Base-by-base conservation (phyloP, 2,888 invertebrate genomes). In the Drosophila cognata region DNA sequence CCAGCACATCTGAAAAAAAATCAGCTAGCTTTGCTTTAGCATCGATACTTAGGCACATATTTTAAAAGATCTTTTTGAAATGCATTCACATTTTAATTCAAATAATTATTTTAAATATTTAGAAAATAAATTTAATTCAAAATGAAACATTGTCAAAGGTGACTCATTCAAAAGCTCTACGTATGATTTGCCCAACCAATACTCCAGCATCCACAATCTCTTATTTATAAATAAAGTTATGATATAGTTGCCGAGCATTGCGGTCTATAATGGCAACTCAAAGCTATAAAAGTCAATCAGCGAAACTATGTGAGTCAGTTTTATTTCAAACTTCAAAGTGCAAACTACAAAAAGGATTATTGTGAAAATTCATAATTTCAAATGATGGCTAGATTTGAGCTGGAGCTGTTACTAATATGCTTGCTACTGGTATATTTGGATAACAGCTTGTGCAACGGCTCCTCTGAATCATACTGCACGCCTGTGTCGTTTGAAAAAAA, bases 221-320 rank as follows among this genome's bases (percentile, higher is more conserved):
- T 25, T 18, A 28, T 18, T 35, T 41, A 25, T 46, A 35, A 11
- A 46, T 46, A 46, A 18, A 64, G 10, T 52, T 35, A 43, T 41
- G 8, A 11, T 16, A n/a, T 25, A 18, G 21, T 18, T 13, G 35
- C 28, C 1, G n/a, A 33, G 18, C 38, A 55, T 29, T 58, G 79
- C 31, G 79, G 79, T 52, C 5, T 21, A 2, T 18, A 18, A 41
- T 25, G 18, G 36, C 41, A 53, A 33, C 7, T n/a, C 0, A n/a
- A 21, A 29, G 21, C 36, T 60, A 63, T 57, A 60, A 53, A 64
- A 48, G 38, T 11, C 18, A 35, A 8, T 7, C 1, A 1, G 11
- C 4, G 0, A 5, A 8, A 7, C 8, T 8, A 16, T 35, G 5
- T 35, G 25, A 46, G 41, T 75, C 50, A 79, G 76, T 77, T 48